Evolutionary conservation across 2,797 vertebrate genomes (phyloP).

Genomic region (Hipposideros larvatus): DNA sequence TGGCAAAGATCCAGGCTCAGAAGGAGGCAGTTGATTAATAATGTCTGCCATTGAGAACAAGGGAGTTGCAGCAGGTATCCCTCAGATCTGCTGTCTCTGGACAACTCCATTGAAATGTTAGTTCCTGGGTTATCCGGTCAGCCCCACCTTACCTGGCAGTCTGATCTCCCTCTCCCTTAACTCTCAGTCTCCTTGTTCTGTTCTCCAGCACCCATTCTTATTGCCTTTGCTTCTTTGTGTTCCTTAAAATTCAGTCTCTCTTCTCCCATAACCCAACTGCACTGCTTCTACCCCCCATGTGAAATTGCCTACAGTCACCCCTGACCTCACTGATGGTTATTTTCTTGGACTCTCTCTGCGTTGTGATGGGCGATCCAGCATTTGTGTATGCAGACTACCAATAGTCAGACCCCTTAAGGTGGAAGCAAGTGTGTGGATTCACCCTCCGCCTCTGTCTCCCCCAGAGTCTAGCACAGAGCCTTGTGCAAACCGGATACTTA

Average conservation of each 20-base stretch:
- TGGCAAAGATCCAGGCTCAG: constrained; percentile 14
- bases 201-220: neutral
- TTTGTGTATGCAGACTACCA: neutral
- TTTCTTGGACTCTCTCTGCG: neutral
- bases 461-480: neutral
- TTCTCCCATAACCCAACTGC: rapidly evolving
- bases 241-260: neutral
- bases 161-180: neutral
- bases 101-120: neutral
- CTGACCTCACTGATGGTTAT: neutral
- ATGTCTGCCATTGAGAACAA: neutral
- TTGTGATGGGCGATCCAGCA: neutral
- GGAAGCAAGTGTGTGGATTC: neutral
- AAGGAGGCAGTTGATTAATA: constrained; percentile 22
- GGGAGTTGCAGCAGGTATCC: neutral
- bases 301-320: neutral
- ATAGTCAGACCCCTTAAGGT: neutral
- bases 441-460: neutral
- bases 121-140: neutral
- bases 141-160: neutral
- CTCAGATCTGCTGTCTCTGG: neutral
- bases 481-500: neutral
- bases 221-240: neutral
- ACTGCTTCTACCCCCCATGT: neutral
- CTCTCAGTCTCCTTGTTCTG: neutral